Conservation (phyloP, 2,113 vertebrate species). For the Hirundichthys speculiger region DNA sequence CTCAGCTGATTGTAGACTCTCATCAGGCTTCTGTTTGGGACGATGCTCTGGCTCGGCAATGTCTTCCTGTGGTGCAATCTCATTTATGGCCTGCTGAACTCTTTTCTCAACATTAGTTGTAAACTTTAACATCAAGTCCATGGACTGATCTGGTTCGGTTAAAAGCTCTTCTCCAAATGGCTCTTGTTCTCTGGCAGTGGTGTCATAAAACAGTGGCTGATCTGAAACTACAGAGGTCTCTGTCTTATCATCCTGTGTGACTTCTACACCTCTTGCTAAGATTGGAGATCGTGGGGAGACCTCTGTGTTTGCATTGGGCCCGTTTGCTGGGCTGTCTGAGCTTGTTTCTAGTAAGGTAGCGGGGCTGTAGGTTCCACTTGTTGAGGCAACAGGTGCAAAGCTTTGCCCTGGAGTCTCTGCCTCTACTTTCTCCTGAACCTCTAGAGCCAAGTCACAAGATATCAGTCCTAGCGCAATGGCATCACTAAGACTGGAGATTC, state of each 20-base stretch:
- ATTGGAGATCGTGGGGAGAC: not conserved
- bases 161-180: slow-evolving; percentile 4
- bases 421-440: slow-evolving; percentile 62
- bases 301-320: slow-evolving; percentile 25
- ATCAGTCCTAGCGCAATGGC: slow-evolving; percentile 80
- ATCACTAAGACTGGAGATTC: slow-evolving; percentile 77
- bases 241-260: slow-evolving; percentile 8
- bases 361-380: slow-evolving; percentile 20
- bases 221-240: slow-evolving; percentile 9
- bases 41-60: not conserved
- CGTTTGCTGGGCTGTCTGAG: slow-evolving; percentile 42
- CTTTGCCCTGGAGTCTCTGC: slow-evolving; percentile 24
- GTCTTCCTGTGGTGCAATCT: slow-evolving; percentile 49
- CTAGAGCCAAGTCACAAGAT: slow-evolving; percentile 73
- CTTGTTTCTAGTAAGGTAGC: slow-evolving; percentile 26
- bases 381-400: slow-evolving; percentile 48
- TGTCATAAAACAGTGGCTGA: slow-evolving; percentile 2
- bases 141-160: slow-evolving; percentile 53
- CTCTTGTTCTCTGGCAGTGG: slow-evolving; percentile 11
- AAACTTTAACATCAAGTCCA: slow-evolving; percentile 71
- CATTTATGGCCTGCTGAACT: slow-evolving; percentile 68
- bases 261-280: slow-evolving; percentile 16
- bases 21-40: slow-evolving; percentile 5
- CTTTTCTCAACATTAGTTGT: slow-evolving; percentile 72
- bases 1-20: not conserved